Conservation (phyloP, 2,113 vertebrate genomes). For the Myiopsitta monachus region DNA sequence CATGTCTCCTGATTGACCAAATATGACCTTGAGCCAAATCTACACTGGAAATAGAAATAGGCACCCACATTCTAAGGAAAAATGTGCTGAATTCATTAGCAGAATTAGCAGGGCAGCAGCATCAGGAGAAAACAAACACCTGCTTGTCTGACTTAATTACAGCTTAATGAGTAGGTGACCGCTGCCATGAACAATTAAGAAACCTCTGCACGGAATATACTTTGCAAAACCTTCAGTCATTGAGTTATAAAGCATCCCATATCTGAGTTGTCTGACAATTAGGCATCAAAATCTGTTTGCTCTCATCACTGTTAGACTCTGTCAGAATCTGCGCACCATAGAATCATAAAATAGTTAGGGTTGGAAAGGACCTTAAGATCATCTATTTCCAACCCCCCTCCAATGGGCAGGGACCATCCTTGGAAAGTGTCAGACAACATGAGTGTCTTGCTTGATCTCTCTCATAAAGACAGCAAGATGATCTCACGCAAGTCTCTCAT, state of each 20-base stretch:
- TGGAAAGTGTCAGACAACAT: not conserved
- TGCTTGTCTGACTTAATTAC: not conserved
- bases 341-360: no score
- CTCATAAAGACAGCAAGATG: not conserved
- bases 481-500: not conserved
- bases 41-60: not conserved
- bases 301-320: not conserved
- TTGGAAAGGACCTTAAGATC: no score
- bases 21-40: not conserved
- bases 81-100: fast-evolving
- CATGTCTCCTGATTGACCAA: not conserved
- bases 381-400: no score
- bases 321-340: not conserved
- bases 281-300: not conserved
- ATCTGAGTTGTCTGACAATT: not conserved
- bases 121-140: not conserved
- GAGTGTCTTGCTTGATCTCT: not conserved
- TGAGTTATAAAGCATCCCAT: not conserved
- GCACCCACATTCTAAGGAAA: not conserved
- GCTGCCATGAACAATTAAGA: not conserved
- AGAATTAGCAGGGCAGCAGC: not conserved
- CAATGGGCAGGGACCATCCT: no score
- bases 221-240: not conserved
- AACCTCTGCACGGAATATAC: not conserved
- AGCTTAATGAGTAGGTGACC: not conserved